phyloP scores from a whole-genome alignment of 2,888 invertebrate genomes.

The Eumerus sabulonum region DNA sequence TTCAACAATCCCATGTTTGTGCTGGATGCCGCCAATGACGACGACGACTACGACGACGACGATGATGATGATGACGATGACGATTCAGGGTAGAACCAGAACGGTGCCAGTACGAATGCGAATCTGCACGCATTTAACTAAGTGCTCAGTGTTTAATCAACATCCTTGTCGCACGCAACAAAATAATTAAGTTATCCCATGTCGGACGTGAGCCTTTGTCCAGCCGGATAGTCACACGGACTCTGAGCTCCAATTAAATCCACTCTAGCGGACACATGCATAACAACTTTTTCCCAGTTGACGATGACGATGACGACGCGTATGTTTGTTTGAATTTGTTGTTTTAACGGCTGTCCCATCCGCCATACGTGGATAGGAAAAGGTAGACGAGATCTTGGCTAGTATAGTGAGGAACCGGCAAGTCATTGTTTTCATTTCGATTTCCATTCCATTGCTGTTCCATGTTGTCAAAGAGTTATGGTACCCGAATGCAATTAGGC shows the following conservation, averaged over 20 bases:
- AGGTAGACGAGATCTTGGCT: background rate
- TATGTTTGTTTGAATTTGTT: conserved; percentile 30
- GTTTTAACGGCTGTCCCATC: conserved; percentile 17
- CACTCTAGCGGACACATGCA: conserved; percentile 12
- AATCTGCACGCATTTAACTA: conserved; percentile 72
- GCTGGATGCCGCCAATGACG: conserved; percentile 10
- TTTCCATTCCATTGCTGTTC: conserved; percentile 38
- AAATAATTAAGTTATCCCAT: conserved; percentile 71
- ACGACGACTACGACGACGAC: conserved; percentile 27
- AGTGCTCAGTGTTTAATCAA: conserved; percentile 73
- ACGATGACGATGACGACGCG: conserved; percentile 1
- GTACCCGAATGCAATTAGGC: conserved; percentile 54
- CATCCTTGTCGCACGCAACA: conserved; percentile 72
- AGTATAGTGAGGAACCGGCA: conserved; percentile 14
- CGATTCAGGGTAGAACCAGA: conserved; percentile 22
- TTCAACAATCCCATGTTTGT: conserved; percentile 9
- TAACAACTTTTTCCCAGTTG: conserved; percentile 31
- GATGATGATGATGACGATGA: conserved; percentile 43
- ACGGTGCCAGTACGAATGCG: conserved; percentile 57
- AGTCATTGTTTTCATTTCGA: conserved; percentile 57
- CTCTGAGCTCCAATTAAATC: conserved; percentile 42
- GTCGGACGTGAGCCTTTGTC: conserved; percentile 52
- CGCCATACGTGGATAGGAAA: conserved; percentile 32
- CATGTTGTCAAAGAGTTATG: conserved; percentile 46
- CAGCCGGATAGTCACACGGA: conserved; percentile 35